Percentiles rank a stretch among this genome's conserved stretches.
These are phyloP conservation scores for Ophion ventricosus DNA, from an alignment of 2,888 invertebrate genomes.

Conservation along the genomic window DNA sequence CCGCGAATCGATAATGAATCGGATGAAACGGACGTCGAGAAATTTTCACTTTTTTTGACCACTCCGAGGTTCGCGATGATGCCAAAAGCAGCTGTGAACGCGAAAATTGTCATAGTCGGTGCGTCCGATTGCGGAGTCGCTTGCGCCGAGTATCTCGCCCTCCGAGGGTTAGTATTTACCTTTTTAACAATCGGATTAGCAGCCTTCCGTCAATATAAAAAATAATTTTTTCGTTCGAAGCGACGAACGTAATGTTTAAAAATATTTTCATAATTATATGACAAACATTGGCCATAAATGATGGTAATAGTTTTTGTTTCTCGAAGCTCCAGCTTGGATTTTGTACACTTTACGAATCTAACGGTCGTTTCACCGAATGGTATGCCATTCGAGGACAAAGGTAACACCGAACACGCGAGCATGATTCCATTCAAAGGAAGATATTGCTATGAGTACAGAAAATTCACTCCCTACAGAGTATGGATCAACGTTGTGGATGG, in stretches of 20 bases:
- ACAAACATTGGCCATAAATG: not conserved
- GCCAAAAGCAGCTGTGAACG: conserved; percentile 85
- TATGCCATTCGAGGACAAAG: conserved; percentile 84
- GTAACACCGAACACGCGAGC: conserved; percentile 79
- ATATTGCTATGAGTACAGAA: conserved; percentile 85
- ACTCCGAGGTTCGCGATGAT: conserved; percentile 85
- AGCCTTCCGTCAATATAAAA: not conserved
- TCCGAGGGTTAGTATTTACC: conserved; percentile 82
- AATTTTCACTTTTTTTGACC: conserved; percentile 85
- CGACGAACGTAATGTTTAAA: too few species aligned
- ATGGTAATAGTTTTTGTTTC: not conserved
- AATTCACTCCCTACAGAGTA: conserved; percentile 86
- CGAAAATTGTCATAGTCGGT: conserved; percentile 87
- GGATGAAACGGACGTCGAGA: conserved; percentile 67
- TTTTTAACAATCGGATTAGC: not conserved
- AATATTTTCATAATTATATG: not conserved
- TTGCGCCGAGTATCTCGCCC: conserved; percentile 86
- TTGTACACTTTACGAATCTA: conserved; percentile 88
- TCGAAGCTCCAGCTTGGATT: conserved; percentile 82
- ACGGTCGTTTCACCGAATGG: conserved; percentile 89
- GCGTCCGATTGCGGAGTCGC: conserved; percentile 87
- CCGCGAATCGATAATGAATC: conserved; percentile 47
- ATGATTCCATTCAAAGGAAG: conserved; percentile 85
- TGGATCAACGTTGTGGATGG: conserved; percentile 88
- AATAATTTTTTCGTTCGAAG: not conserved